Evolutionary conservation across 2,888 invertebrate species (phyloP).

Genomic region (Nomada fabriciana): DNA sequence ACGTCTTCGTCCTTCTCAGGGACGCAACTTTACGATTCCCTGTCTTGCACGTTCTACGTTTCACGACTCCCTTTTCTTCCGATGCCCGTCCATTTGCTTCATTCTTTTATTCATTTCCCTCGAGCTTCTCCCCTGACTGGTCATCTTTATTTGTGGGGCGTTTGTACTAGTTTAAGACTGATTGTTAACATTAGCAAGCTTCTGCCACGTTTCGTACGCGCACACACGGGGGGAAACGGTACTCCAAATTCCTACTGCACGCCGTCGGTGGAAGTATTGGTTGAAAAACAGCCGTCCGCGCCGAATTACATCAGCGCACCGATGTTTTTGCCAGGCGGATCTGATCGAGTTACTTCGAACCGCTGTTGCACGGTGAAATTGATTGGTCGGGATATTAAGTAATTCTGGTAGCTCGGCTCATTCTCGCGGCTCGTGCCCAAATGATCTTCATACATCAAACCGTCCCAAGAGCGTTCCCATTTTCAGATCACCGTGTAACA

Average conservation of each 20-base stretch:
- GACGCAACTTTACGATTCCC: conserved; percentile 35
- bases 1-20: conserved; percentile 34
- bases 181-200: conserved; percentile 16
- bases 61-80: neutral
- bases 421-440: neutral
- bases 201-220: neutral
- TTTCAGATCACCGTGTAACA: neutral
- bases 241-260: conserved; percentile 8
- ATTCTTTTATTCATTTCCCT: neutral
- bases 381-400: conserved; percentile 19
- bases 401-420: neutral
- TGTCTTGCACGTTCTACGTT: conserved; percentile 20
- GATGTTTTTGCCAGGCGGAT: neutral
- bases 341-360: conserved; percentile 4
- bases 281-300: conserved; percentile 5
- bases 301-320: conserved; percentile 24
- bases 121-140: neutral
- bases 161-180: conserved; percentile 23
- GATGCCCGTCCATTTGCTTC: neutral
- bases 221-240: conserved; percentile 2
- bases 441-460: neutral
- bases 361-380: conserved; percentile 8
- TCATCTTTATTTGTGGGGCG: conserved; percentile 19
- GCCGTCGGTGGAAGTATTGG: neutral
- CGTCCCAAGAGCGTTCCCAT: neutral